Conservation (phyloP, 2,113 vertebrate species). For the Phaethon lepturus region DNA sequence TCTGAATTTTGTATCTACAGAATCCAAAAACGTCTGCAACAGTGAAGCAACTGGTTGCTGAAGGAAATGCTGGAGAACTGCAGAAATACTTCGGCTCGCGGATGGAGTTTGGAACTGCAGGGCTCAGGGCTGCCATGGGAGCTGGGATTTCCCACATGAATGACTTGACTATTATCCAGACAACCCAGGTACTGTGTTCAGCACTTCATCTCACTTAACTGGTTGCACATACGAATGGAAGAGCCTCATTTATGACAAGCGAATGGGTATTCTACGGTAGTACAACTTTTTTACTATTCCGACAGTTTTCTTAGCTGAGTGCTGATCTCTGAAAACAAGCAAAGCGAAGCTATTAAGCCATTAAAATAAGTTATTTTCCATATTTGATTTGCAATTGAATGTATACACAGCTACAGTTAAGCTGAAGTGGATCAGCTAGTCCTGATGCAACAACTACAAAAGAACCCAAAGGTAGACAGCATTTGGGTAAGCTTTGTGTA, state of each 20-base stretch:
- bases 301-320: not conserved
- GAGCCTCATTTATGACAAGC: not conserved
- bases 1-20: slow-evolving; percentile 69
- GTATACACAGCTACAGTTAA: not conserved
- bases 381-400: not conserved
- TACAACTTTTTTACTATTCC: not conserved
- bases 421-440: not conserved
- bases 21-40: slow-evolving; percentile 85
- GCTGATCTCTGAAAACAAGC: not conserved
- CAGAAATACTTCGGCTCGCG: slow-evolving; percentile 87
- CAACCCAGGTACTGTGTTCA: slow-evolving; percentile 82
- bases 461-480: not conserved
- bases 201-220: not conserved
- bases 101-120: slow-evolving; percentile 97
- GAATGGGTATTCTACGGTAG: not conserved
- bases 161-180: slow-evolving; percentile 96
- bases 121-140: slow-evolving; percentile 93
- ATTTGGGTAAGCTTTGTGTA: not conserved
- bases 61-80: slow-evolving; percentile 79
- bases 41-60: slow-evolving; percentile 82
- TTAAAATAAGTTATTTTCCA: not conserved
- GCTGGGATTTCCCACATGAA: slow-evolving; percentile 91
- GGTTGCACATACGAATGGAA: not conserved
- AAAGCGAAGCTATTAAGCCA: not conserved
- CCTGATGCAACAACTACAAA: not conserved